These are phyloP conservation scores for Ischnus inquisitorius DNA, from an alignment of 2,888 invertebrate genomes.

Conservation along the genomic window DNA sequence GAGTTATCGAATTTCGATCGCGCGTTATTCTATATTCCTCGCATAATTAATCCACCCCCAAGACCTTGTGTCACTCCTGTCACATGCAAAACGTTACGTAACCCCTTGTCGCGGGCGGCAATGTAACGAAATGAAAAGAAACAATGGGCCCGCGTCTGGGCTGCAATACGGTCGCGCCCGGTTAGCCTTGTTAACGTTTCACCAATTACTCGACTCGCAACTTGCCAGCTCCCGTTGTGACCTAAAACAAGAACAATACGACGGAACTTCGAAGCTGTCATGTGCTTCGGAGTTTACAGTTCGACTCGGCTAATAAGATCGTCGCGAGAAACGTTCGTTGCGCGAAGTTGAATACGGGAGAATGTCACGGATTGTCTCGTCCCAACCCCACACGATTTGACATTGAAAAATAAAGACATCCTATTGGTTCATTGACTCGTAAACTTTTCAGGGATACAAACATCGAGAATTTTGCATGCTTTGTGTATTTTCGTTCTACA, in stretches of 20 bases:
- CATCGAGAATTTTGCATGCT: constrained; percentile 75
- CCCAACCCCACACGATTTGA: no score
- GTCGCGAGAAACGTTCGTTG: not conserved
- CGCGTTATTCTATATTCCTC: constrained; percentile 35
- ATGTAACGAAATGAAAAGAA: constrained; percentile 42
- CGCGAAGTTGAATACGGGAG: not conserved
- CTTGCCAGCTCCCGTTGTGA: not conserved
- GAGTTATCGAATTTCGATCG: not conserved
- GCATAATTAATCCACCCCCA: constrained; percentile 40
- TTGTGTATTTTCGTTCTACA: constrained; percentile 60
- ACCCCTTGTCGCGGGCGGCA: constrained; percentile 29
- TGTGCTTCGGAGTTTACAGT: not conserved
- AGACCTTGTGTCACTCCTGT: constrained; percentile 68
- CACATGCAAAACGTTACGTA: constrained; percentile 68
- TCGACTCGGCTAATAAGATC: not conserved
- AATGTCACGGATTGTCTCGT: not conserved
- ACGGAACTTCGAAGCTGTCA: not conserved
- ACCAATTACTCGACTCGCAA: constrained; percentile 36
- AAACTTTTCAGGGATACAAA: not conserved
- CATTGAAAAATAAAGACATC: constrained; percentile 19
- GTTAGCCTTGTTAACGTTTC: constrained; percentile 35
- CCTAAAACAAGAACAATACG: not conserved
- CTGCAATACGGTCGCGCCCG: not conserved
- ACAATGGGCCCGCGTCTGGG: constrained; percentile 59
- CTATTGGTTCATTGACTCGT: constrained; percentile 3